Percentiles rank a stretch among this genome's conserved stretches.
These are phyloP conservation scores for Lasioglossum leucozonium DNA, from an alignment of 2,888 invertebrate genomes.

Conservation along the genomic window DNA sequence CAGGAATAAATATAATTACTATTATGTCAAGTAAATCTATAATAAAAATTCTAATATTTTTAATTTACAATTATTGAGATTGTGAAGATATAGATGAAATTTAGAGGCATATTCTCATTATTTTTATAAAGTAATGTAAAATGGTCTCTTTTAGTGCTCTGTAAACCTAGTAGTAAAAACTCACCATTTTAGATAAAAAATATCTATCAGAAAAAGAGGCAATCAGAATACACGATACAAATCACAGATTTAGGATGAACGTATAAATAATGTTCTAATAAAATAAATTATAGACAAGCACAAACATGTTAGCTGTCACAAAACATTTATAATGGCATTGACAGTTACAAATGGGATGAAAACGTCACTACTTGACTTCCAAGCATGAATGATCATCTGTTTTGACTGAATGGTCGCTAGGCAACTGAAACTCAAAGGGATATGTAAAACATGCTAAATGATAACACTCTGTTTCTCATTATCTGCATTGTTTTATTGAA, in stretches of 20 bases:
- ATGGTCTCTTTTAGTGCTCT: background rate
- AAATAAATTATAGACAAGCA: constrained; percentile 26
- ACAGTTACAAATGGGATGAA: background rate
- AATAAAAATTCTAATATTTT: background rate
- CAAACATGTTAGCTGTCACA: constrained; percentile 15
- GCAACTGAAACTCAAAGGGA: constrained; percentile 29
- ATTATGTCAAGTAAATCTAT: constrained; percentile 24
- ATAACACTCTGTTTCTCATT: constrained; percentile 20
- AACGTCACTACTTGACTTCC: background rate
- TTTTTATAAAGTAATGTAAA: no score
- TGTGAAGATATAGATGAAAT: background rate
- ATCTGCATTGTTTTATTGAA: constrained; percentile 24
- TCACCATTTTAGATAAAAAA: constrained; percentile 58
- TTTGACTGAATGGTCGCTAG: constrained; percentile 52
- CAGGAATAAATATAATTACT: background rate
- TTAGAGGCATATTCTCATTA: background rate
- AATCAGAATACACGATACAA: background rate
- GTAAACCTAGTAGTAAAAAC: constrained; percentile 14
- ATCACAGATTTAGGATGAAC: background rate
- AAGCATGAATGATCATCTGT: constrained; percentile 33
- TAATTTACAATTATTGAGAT: background rate
- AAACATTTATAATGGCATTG: constrained; percentile 25
- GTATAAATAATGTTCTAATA: background rate
- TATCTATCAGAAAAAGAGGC: constrained; percentile 8
- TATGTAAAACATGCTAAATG: constrained; percentile 7